Base-by-base conservation (phyloP, 2,888 invertebrate genomes). In the Fragum fragum region DNA sequence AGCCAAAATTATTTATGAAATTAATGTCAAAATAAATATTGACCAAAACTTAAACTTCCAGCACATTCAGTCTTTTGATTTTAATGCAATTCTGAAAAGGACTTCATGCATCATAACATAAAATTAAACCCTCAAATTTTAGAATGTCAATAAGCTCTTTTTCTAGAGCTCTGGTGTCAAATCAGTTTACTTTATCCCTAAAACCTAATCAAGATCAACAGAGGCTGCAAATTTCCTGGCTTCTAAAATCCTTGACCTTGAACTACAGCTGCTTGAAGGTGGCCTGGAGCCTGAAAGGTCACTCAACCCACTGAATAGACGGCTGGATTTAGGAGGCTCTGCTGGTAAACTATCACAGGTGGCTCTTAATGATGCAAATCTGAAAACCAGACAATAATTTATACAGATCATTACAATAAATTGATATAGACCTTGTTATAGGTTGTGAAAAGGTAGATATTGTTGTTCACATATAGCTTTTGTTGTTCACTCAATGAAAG, bases 321-420 rank as follows among this genome's bases (percentile, higher is more conserved):
- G 68, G 61, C 77, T 72, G 39, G 70, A 68, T 21, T 57, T 71
- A 0, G 89, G 89, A 0, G 89, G 76, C 59, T 89, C 85, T 9
- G 82, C 70, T 3, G 90, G 90, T 18, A 91, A 78, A 23, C 73
- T 83, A 36, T 88, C 88, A 76, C 88, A 88, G 18, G 88, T 84
- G 0, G 82, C 80, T 76, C 87, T 61, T 39, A 91, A 73, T 9
- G 90, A 78, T 14, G 88, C 87, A 88, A 91, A 91, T 73, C 91
- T 91, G 77, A 11, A 81, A 77, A 14, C 2, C 59, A 6, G 23
- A 73, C n/a, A n/a, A n/a, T n/a, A n/a, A n/a, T n/a, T n/a, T n/a
- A n/a, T n/a, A n/a, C n/a, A n/a, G n/a, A n/a, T n/a, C n/a, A n/a
- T n/a, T n/a, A n/a, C n/a, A n/a, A n/a, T n/a, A n/a, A n/a, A n/a